Base-by-base conservation (phyloP, 1,140 invertebrate species). In the Macrobrachium nipponense region DNA sequence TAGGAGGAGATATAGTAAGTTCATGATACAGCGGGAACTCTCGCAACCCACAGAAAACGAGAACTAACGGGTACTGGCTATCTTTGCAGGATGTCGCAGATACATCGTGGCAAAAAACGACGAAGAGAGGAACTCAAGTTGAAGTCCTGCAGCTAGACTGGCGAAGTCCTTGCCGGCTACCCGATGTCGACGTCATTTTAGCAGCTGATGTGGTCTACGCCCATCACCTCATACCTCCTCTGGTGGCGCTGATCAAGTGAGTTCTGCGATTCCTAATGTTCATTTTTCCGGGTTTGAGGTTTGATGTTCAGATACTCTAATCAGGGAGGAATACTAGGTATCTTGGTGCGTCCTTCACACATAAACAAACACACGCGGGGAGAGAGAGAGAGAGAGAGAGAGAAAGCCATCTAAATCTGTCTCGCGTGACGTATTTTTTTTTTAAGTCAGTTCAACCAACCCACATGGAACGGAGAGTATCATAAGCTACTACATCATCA, bases 151-250 rank as follows among this genome's bases (percentile, higher is more conserved):
- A 89, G 60, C 75, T 87, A 68, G 88, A 89, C 77, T 89, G 88
- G 88, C 66, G 86, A 20, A n/a, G 44, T 58, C 78, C 68, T n/a
- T 58, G 59, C 43, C 64, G 20, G 36, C 23, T 87, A 10, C 88
- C 85, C 11, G 23, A 75, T 14, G 81, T 79, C 5, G 88, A 89
- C n/a, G 77, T 89, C 8, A 23, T 89, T 10, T 43, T 89, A 58
- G 88, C 88, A 8, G 76, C 88, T 44, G 88, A 89, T 62, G 85
- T 89, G 0, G 88, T 89, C 8, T 89, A 89, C 75, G 86, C 80
- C 8, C 36, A 62, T 12, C 82, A 83, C 18, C 85, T 89, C 60
- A 68, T 89, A n/a, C 77, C 68, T 0, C 58, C 79, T 8, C 86
- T 89, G 5, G 73, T 87, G 23, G 23, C 76, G 12, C 68, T 89